A percentile compares a stretch with the other conserved stretches of the same genome.
These are phyloP conservation scores for Etheostoma nigrum DNA, from an alignment of 2,797 vertebrate genomes.

Conservation along the genomic window DNA sequence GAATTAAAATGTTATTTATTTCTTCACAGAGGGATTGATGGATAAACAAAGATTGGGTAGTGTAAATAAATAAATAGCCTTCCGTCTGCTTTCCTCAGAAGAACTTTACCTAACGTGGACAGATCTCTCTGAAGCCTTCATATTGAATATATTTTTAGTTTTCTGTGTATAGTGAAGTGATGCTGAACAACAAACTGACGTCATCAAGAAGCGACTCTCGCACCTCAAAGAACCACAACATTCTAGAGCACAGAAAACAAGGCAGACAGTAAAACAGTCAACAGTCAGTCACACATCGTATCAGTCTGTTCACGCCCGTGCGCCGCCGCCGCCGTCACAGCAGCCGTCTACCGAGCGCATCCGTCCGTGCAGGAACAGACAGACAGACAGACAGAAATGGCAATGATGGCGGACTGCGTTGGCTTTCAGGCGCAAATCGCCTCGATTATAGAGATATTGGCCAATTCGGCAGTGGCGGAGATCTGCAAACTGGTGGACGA, in stretches of 20 bases:
- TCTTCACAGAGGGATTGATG: no score
- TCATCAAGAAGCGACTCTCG: constrained; percentile 73
- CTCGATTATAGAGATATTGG: constrained; percentile 84
- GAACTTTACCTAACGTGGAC: no score
- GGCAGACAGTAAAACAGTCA: neutral
- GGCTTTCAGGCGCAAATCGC: constrained; percentile 86
- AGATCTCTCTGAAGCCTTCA: no score
- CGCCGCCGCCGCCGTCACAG: constrained; percentile 23
- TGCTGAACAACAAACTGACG: constrained; percentile 69
- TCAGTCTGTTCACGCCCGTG: constrained; percentile 11
- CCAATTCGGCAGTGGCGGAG: constrained; percentile 85
- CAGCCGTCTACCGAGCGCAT: constrained; percentile 21
- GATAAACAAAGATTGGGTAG: no score
- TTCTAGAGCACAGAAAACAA: neutral
- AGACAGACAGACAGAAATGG: constrained; percentile 3
- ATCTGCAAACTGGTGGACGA: constrained; percentile 87
- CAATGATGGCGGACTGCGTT: constrained; percentile 81
- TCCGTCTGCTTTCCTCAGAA: no score
- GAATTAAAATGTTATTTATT: no score
- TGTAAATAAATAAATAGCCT: no score
- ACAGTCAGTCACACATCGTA: neutral
- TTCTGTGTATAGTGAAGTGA: constrained; percentile 15
- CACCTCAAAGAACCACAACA: constrained; percentile 35
- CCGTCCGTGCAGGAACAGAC: constrained; percentile 23
- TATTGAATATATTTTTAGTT: no score